Percentiles rank a stretch among this genome's conserved stretches.
Conservation (phyloP, 2,888 invertebrate species). For the Sylvicola cinctus region DNA sequence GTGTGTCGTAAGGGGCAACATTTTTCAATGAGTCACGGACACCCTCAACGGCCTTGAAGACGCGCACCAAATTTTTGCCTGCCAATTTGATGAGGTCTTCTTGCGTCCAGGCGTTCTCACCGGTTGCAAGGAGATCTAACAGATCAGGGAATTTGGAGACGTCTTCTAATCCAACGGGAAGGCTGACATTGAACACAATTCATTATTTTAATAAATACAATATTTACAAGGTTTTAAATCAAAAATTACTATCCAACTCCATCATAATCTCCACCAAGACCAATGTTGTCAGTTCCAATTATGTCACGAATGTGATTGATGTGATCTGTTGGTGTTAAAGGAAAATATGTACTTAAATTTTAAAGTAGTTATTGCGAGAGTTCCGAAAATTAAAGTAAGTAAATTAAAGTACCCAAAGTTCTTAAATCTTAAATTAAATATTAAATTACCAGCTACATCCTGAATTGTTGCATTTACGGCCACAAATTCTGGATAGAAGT, state of each 20-base stretch:
- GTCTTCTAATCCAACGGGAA: conserved; percentile 47
- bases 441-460: conserved; percentile 41
- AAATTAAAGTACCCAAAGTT: too few species aligned
- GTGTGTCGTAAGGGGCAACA: neutral
- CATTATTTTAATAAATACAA: neutral
- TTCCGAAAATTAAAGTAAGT: too few species aligned
- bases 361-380: neutral
- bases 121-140: conserved; percentile 34
- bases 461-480: conserved; percentile 32
- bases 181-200: neutral
- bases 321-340: conserved; percentile 20
- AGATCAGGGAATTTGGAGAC: conserved; percentile 47
- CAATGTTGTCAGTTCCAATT: conserved; percentile 29
- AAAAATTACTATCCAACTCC: conserved; percentile 16
- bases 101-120: conserved; percentile 9
- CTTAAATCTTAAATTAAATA: too few species aligned
- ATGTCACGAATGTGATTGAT: conserved; percentile 29
- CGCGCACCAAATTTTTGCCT: conserved; percentile 27
- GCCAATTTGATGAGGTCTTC: conserved; percentile 28
- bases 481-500: conserved; percentile 44
- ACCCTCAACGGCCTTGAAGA: conserved; percentile 24
- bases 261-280: conserved; percentile 32
- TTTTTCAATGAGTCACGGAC: neutral
- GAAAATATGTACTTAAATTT: neutral
- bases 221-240: neutral